Conservation (phyloP, 2,113 vertebrate species). For the Elgaria multicarinata region DNA sequence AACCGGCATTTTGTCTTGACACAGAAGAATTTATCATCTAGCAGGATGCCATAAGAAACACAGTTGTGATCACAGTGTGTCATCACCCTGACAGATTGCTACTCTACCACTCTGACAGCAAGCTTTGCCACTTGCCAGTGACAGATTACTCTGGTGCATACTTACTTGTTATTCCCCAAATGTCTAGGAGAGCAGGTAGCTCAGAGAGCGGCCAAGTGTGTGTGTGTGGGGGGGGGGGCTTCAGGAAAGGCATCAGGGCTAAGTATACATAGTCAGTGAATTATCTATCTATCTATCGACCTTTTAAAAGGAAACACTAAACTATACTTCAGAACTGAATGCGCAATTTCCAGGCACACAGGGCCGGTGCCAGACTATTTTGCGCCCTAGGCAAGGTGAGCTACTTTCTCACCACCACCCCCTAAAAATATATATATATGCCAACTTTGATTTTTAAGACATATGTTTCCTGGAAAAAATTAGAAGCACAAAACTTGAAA, state of each 20-base stretch:
- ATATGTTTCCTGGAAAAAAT: too few relatives aligned
- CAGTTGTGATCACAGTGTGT: conserved; percentile 35
- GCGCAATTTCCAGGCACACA: too few relatives aligned
- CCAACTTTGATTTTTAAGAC: too few relatives aligned
- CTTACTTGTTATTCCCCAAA: not conserved
- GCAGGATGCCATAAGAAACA: not conserved
- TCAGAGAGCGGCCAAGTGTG: not conserved
- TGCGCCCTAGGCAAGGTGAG: too few relatives aligned
- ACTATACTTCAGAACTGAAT: too few relatives aligned
- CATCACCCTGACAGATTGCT: conserved; percentile 24
- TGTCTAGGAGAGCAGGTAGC: not conserved
- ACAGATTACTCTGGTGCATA: not conserved
- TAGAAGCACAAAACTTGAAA: too few relatives aligned
- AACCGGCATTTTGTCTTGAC: not conserved
- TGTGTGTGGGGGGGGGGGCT: fast-evolving
- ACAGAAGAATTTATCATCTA: conserved; percentile 28
- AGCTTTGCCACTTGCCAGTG: not conserved
- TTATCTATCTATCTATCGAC: not conserved
- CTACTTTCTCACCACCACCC: too few relatives aligned
- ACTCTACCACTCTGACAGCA: not conserved
- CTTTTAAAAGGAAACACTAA: too few relatives aligned
- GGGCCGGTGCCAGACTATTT: too few relatives aligned
- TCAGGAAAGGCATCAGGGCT: not conserved
- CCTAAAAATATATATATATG: too few relatives aligned
- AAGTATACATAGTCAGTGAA: not conserved